Conservation (phyloP, 2,888 invertebrate genomes). For the Zygothrica quintamaculata region DNA sequence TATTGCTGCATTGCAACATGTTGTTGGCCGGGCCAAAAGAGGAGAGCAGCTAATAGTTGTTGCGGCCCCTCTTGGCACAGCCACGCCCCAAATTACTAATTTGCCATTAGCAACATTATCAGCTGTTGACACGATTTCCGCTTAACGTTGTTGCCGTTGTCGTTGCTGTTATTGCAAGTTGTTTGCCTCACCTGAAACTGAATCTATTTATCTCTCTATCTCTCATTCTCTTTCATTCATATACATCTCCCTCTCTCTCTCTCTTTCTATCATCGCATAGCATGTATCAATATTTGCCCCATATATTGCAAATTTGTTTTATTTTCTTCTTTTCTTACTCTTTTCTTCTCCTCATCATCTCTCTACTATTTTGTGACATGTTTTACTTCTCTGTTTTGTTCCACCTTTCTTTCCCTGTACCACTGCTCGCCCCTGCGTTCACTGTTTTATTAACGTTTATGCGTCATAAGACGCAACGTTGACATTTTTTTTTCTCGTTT, state of each 20-base stretch:
- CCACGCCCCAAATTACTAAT: slow-evolving; percentile 39
- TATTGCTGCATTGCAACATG: slow-evolving; percentile 29
- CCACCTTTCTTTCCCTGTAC: not conserved
- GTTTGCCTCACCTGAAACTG: slow-evolving; percentile 32
- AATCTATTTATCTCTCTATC: not conserved
- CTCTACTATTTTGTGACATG: slow-evolving; percentile 15
- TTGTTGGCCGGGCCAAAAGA: slow-evolving; percentile 22
- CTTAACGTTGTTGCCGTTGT: slow-evolving; percentile 4
- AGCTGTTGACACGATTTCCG: slow-evolving; percentile 44
- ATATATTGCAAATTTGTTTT: slow-evolving; percentile 19
- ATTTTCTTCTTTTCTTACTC: slow-evolving; percentile 7
- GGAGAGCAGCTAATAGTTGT: slow-evolving; percentile 39
- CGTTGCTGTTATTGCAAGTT: slow-evolving; percentile 23
- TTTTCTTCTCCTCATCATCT: slow-evolving; percentile 13
- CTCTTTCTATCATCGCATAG: slow-evolving; percentile 17
- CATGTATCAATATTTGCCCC: slow-evolving; percentile 46
- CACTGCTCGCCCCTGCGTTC: too few species aligned
- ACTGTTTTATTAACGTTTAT: slow-evolving; percentile 10
- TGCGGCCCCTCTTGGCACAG: not conserved
- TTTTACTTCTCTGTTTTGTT: not conserved
- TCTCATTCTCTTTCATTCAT: not conserved
- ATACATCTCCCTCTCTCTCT: not conserved
- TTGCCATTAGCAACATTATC: slow-evolving; percentile 49
- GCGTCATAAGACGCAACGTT: slow-evolving; percentile 3
- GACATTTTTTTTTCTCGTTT: slow-evolving; percentile 7